Conservation (phyloP, 2,888 invertebrate species). For the Barypeithes pellucidus region DNA sequence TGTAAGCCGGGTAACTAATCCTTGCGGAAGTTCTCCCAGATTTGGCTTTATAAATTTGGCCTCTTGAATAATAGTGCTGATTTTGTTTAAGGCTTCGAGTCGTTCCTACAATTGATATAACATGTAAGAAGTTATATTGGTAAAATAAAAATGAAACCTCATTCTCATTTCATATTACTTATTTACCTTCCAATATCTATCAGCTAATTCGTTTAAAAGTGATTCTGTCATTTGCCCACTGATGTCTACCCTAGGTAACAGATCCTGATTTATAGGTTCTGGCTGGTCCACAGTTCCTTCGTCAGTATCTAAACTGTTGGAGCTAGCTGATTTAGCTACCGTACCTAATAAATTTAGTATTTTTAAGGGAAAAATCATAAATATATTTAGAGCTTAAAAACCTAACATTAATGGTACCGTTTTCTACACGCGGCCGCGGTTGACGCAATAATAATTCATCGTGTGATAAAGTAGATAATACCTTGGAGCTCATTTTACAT, state of each 20-base stretch:
- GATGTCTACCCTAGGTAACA: conserved; percentile 85
- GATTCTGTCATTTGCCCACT: conserved; percentile 87
- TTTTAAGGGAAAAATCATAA: no score
- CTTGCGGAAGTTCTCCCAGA: conserved; percentile 88
- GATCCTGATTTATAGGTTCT: conserved; percentile 77
- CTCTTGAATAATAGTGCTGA: conserved; percentile 81
- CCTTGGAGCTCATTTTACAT: no score
- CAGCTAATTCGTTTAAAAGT: conserved; percentile 85
- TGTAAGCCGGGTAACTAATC: conserved; percentile 82
- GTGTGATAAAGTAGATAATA: no score
- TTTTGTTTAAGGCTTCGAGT: conserved; percentile 83
- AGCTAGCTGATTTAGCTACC: conserved; percentile 72
- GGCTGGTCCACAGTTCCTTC: conserved; percentile 67
- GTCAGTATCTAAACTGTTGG: conserved; percentile 72
- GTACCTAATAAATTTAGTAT: no score
- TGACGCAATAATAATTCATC: no score
- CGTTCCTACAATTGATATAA: conserved; percentile 68
- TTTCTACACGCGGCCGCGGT: no score
- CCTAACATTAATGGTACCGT: no score
- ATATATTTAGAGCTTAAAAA: no score
- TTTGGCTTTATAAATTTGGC: conserved; percentile 87
- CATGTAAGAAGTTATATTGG: no score
- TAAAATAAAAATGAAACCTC: no score
- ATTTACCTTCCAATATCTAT: conserved; percentile 94
- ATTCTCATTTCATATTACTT: no score